Conservation (phyloP, 2,888 invertebrate genomes). For the Drosophila atripex region DNA sequence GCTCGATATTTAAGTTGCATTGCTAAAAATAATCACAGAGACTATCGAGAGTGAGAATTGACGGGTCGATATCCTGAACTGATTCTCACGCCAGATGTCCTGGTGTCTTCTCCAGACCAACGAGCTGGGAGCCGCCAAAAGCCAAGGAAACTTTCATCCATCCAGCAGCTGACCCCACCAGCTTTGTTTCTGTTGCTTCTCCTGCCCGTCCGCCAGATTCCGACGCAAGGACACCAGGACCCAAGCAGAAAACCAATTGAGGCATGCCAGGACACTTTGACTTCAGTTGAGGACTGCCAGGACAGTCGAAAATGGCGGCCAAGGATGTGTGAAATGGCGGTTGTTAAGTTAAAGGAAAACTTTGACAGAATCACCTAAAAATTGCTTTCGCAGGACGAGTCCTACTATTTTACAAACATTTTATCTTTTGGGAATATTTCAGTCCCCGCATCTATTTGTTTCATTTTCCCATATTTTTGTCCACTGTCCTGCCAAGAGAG, state of each 20-base stretch:
- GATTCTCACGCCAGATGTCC: no score
- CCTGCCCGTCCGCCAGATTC: constrained; percentile 22
- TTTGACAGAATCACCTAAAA: not conserved
- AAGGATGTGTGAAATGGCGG: constrained; percentile 3
- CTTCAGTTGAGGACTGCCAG: constrained; percentile 32
- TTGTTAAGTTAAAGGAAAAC: not conserved
- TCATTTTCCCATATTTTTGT: not conserved
- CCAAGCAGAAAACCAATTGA: constrained; percentile 36
- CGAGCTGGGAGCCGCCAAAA: constrained; percentile 34
- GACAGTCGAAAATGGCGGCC: no score
- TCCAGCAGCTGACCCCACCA: constrained; percentile 13
- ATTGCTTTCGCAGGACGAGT: not conserved
- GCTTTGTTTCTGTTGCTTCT: not conserved
- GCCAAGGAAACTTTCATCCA: constrained; percentile 37
- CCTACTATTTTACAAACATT: not conserved
- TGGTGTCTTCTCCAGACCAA: not conserved
- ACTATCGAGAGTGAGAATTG: no score
- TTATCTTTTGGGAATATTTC: not conserved
- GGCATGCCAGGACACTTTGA: constrained; percentile 57
- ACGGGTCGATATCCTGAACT: constrained; percentile 51
- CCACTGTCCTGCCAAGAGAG: not conserved
- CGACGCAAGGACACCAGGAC: constrained; percentile 20
- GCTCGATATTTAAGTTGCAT: not conserved
- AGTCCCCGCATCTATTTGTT: not conserved
- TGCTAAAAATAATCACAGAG: not conserved